A percentile compares a stretch with the other conserved stretches of the same genome.
Evolutionary conservation across 1,140 invertebrate genomes (phyloP).

Genomic region (Heliconius eleuchia): DNA sequence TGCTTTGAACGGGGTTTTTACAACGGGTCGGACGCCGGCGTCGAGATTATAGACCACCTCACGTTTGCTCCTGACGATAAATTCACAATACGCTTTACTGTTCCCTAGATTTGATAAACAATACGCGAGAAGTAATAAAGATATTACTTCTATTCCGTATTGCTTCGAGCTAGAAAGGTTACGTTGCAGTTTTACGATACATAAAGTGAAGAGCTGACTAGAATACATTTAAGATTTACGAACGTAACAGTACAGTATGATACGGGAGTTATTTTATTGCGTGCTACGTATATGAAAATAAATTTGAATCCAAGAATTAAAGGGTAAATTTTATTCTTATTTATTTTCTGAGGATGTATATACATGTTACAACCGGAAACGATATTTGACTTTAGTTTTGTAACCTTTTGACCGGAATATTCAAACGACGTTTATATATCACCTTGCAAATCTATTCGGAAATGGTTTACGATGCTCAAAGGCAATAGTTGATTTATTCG

Average conservation of each 20-base stretch:
- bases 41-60: conserved; percentile 25
- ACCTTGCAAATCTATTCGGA: conserved; percentile 47
- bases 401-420: conserved; percentile 25
- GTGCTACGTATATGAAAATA: background rate
- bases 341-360: background rate
- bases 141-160: conserved; percentile 51
- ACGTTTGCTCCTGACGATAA: conserved; percentile 41
- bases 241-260: conserved; percentile 29
- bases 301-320: conserved; percentile 1
- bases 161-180: conserved; percentile 39
- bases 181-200: conserved; percentile 56
- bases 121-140: conserved; percentile 50
- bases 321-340: background rate
- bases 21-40: background rate
- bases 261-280: conserved; percentile 22
- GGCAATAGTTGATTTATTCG: conserved; percentile 63
- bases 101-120: conserved; percentile 46
- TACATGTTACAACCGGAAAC: background rate
- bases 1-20: conserved; percentile 45
- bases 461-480: conserved; percentile 62
- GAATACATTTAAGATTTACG: conserved; percentile 42
- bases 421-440: conserved; percentile 56
- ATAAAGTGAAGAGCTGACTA: conserved; percentile 52
- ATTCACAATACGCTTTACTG: conserved; percentile 41
- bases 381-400: conserved; percentile 4